phyloP scores from a whole-genome alignment of 2,888 invertebrate species.

The Oeneis ivallda region DNA sequence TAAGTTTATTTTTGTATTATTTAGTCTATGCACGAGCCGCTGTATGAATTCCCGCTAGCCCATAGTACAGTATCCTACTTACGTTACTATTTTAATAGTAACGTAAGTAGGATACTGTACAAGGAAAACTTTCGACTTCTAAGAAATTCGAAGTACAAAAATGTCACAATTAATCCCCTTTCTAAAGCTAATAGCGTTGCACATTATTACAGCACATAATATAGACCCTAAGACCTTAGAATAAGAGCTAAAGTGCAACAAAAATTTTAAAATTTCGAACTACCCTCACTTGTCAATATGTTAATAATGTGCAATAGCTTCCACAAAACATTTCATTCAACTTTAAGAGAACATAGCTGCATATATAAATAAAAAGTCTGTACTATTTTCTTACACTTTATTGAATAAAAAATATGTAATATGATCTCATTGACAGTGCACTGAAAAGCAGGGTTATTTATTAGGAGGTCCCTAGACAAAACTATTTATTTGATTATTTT shows the following conservation, averaged over 20 bases:
- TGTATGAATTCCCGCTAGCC: constrained; percentile 27
- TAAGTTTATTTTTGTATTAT: constrained; percentile 30
- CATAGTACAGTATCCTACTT: too few species aligned
- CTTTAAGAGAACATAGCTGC: constrained; percentile 26
- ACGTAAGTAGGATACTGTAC: constrained; percentile 22
- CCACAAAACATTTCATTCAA: constrained; percentile 19
- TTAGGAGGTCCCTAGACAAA: constrained; percentile 34
- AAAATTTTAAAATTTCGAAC: constrained; percentile 1
- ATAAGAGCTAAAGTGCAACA: constrained; percentile 5
- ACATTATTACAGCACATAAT: constrained; percentile 29
- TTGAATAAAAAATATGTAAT: constrained; percentile 43
- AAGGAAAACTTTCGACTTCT: constrained; percentile 38
- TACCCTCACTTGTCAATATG: constrained; percentile 14
- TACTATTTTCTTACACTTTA: constrained; percentile 58
- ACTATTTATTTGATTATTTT: constrained; percentile 22
- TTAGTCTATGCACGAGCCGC: constrained; percentile 27
- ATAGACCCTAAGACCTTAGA: constrained; percentile 7
- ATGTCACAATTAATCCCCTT: constrained; percentile 45
- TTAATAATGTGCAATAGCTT: constrained; percentile 34
- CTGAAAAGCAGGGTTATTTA: constrained; percentile 68
- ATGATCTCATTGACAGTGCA: constrained; percentile 62
- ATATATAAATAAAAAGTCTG: constrained; percentile 33
- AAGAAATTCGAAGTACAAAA: constrained; percentile 63
- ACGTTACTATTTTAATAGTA: constrained; percentile 23
- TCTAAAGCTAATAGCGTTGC: constrained; percentile 28